phyloP scores from a whole-genome alignment of 92 coral and sea anemone genomes.

The Parazoanthus swiftii region DNA sequence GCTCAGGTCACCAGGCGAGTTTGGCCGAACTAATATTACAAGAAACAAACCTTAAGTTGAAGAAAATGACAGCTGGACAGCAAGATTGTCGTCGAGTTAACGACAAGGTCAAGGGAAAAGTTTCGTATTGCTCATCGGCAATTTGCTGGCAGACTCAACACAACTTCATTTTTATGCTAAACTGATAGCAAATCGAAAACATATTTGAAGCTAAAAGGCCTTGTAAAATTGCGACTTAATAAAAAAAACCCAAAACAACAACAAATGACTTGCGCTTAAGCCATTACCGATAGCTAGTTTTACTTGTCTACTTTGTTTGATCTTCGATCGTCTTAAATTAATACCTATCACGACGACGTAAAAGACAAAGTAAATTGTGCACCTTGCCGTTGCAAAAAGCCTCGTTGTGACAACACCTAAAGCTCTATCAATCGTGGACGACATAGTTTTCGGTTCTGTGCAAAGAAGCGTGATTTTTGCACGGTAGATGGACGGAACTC shows the following conservation, averaged over 20 bases:
- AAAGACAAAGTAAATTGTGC: not conserved
- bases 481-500: not conserved
- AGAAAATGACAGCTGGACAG: not conserved
- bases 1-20: not conserved
- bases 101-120: not conserved
- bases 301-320: not conserved
- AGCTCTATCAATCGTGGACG: slow-evolving; percentile 15
- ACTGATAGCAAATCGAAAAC: not conserved
- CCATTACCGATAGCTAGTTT: not conserved
- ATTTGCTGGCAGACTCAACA: not conserved
- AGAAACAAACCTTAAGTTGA: not conserved
- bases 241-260: not conserved
- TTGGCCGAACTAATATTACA: not conserved
- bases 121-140: not conserved
- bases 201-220: not conserved
- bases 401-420: slow-evolving; percentile 7
- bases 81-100: not conserved
- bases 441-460: not conserved
- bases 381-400: slow-evolving; percentile 29
- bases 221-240: not conserved
- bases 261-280: not conserved
- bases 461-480: not conserved
- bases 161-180: not conserved
- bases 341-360: not conserved
- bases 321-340: too few species aligned